phyloP scores from a whole-genome alignment of 2,113 vertebrate genomes.

The Aix galericulata region DNA sequence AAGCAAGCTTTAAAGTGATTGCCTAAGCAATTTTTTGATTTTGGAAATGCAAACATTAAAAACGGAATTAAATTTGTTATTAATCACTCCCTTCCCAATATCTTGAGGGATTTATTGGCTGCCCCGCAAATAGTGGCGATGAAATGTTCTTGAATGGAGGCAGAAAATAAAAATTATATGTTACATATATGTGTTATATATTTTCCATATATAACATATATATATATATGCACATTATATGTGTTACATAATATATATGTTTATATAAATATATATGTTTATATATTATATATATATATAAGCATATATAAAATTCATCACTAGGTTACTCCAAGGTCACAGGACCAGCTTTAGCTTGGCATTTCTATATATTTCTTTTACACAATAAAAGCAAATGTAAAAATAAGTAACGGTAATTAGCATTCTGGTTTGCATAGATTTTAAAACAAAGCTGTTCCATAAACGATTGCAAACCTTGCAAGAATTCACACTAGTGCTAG shows the following conservation, averaged over 20 bases:
- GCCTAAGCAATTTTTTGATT: neutral
- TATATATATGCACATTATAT: neutral
- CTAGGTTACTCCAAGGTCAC: neutral
- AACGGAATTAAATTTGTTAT: neutral
- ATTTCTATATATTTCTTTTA: neutral
- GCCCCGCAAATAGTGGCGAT: neutral
- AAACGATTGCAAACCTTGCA: neutral
- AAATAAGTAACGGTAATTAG: neutral
- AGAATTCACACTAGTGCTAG: neutral
- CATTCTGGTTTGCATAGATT: neutral
- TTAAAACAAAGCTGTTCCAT: neutral
- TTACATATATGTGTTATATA: neutral
- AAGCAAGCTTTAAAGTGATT: neutral
- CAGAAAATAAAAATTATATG: neutral
- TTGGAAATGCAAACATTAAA: neutral
- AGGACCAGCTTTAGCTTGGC: neutral
- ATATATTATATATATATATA: neutral
- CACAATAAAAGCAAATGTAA: neutral
- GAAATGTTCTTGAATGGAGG: neutral
- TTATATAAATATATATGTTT: neutral
- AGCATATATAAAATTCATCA: neutral
- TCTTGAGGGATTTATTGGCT: neutral
- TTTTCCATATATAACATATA: neutral
- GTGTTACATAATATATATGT: neutral
- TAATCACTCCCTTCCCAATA: neutral